Evolutionary conservation across 2,113 vertebrate species (phyloP).

Genomic region (Tupaia chinensis): DNA sequence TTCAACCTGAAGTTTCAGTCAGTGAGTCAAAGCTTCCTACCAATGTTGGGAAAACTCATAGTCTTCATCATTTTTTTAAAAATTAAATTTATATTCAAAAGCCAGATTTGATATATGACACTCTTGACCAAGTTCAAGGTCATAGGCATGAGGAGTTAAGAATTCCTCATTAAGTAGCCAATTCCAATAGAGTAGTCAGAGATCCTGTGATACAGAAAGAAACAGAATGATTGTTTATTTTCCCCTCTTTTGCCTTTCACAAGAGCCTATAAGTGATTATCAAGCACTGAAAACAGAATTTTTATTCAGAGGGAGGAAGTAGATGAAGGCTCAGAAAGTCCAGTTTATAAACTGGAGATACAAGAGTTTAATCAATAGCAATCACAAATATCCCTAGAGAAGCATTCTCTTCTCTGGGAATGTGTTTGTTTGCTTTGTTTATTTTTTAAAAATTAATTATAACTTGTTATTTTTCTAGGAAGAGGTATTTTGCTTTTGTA

Average conservation of each 20-base stretch:
- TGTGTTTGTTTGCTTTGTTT: too few species aligned
- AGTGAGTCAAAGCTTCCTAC: background rate
- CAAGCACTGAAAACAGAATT: background rate
- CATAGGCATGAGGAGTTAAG: background rate
- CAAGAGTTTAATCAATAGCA: background rate
- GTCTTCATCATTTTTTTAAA: background rate
- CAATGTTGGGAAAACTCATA: background rate
- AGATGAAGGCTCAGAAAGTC: background rate
- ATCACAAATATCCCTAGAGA: background rate
- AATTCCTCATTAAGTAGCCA: background rate
- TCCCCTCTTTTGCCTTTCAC: background rate
- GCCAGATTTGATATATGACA: background rate
- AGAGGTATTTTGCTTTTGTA: too few species aligned
- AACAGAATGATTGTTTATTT: background rate
- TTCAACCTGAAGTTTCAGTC: background rate
- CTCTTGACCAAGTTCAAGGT: background rate
- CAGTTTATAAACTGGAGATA: background rate
- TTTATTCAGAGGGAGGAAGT: background rate
- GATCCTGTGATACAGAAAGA: background rate
- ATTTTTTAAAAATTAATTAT: too few species aligned
- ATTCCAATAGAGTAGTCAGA: background rate
- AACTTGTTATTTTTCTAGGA: background rate
- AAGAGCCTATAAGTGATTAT: background rate
- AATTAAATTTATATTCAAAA: background rate
- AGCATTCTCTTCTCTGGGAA: background rate